Base-by-base conservation (phyloP, 2,113 vertebrate genomes). In the Boleophthalmus pectinirostris region DNA sequence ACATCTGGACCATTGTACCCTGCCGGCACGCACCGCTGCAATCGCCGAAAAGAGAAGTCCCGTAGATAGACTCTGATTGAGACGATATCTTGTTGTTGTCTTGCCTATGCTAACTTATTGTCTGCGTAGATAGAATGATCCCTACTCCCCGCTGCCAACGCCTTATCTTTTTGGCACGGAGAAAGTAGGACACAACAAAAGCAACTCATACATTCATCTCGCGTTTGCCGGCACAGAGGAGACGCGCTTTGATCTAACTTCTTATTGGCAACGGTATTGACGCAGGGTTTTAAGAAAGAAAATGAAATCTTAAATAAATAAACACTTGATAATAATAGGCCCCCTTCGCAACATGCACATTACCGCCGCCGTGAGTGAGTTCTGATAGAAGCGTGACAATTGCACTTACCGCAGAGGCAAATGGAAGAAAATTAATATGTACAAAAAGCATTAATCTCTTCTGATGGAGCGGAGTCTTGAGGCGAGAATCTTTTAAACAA, bases 161-260 rank as follows among this genome's bases (percentile, higher is more conserved):
- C 75, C 77, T 82, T 85, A 86, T 88, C 83, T 83, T 65, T 57
- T 66, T 46, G 58, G 75, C 35, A 33, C 79, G 79, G 80, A 75
- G 79, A 73, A 85, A 84, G 70, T 84, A 72, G 78, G 84, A 72
- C 64, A 75, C 82, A 81, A 89, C 83, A 81, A 88, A 88, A 81
- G 80, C 74, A 72, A 73, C 66, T 18, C 63, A 76, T 69, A 83
- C 74, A 67, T 73, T 67, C 74, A 79, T 70, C 82, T 85, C 88
- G 84, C 75, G 84, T 82, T 16, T 33, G 61, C 54, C 75, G 15
- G 60, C 78, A 75, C 86, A 79, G 81, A 90, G 80, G 80, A 56
- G 43, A 60, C 54, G 60, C 20, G 68, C 83, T 85, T 85, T 87
- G 81, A 87, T 86, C 80, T 85, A n/a, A 65, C 61, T 43, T 20